Evolutionary conservation across 1,140 invertebrate genomes (phyloP), one percentile per base, ranked within the genome.

Genomic region (Paracyclopina nana): DNA sequence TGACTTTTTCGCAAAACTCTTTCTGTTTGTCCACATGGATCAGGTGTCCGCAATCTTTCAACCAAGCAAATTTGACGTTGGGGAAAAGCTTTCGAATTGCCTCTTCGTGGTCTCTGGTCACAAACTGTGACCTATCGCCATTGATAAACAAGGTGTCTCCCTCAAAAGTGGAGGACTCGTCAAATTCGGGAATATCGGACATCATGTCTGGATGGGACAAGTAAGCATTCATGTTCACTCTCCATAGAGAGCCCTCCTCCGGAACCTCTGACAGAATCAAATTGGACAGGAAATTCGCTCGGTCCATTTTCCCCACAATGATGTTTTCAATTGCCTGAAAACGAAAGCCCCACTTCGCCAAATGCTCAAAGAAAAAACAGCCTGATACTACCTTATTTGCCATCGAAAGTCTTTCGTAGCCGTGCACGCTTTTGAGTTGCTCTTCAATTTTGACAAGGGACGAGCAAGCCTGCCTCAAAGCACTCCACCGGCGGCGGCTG

Each of bases 11-110:
- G 8, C 88, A 60, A 63, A 95, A 92, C 58, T 82, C 74, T 1
- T 68, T 59, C 1, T 88, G 83, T 62, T 88, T 80, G 55, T 95
- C 86, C 46, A 81, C 76, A 60, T 95, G 90, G 6, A 91, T 75
- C 81, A 86, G 87, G 63, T 95, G 90, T 5, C 84, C 82, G 16
- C 87, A 81, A 52, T 74, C 76, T 27, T 74, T 67, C 40, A 95
- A 71, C 59, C 77, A 80, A 49, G 71, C 61, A 50, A 94, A 71
- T 54, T 76, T 64, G 0, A 80, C 76, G 6, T 71, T 66, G 0
- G 86, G 82, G 62, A 94, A 95, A 12, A 82, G 62, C 53, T 73
- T 68, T 58, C 69, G 66, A 45, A 90, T 83, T 40, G 68, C 59
- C 1, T 69, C 64, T 55, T 80, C 70, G 63, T 86, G 77, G 55